Evolutionary conservation across 2,113 vertebrate genomes (phyloP).

Genomic region (Cinclus mexicanus): DNA sequence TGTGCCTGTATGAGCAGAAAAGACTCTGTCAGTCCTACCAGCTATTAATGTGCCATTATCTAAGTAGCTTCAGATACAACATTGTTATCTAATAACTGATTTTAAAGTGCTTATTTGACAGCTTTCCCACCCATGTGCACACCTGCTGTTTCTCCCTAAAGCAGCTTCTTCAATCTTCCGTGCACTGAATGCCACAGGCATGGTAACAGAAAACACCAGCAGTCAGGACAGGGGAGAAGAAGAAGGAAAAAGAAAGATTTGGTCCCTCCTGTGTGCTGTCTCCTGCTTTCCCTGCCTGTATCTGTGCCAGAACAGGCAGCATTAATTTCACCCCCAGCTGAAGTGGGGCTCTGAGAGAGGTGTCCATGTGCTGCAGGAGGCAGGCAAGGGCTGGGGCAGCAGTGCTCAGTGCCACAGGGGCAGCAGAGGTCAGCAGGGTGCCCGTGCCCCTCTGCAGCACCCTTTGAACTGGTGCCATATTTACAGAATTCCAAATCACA

Average conservation of each 20-base stretch:
- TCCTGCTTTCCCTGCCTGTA: neutral
- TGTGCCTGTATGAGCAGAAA: neutral
- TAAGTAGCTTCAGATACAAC: neutral
- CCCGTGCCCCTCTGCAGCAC: neutral
- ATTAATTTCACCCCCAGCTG: neutral
- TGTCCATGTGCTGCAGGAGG: rapidly evolving
- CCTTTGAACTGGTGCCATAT: neutral
- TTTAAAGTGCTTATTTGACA: neutral
- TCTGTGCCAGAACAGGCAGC: neutral
- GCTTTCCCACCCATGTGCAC: neutral
- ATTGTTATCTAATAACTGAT: neutral
- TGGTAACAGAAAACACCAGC: neutral
- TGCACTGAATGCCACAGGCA: neutral
- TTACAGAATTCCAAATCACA: neutral
- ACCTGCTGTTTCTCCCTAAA: neutral
- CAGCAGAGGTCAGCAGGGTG: neutral
- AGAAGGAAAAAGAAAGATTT: neutral
- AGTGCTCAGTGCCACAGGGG: rapidly evolving
- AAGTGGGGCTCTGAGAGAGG: neutral
- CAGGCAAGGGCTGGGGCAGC: neutral
- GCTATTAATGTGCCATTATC: neutral
- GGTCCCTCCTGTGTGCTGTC: neutral
- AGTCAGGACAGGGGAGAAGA: neutral
- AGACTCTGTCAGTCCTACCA: neutral
- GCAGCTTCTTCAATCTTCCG: neutral